Base-by-base conservation (phyloP, 2,113 vertebrate genomes). In the Saccopteryx bilineata region DNA sequence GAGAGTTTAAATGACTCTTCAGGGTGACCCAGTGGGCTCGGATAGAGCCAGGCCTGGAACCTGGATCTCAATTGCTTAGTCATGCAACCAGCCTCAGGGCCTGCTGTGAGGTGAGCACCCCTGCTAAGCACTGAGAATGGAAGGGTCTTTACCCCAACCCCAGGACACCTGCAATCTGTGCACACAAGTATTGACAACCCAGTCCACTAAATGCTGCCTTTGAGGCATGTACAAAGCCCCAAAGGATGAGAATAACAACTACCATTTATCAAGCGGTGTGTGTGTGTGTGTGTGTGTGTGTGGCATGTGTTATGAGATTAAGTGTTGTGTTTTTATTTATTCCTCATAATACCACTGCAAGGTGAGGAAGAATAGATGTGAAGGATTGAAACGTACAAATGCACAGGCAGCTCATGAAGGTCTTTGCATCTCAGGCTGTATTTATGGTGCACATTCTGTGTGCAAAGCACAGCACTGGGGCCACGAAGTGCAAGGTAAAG, bases 301-400 rank as follows among this genome's bases (percentile, higher is more conserved):
- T 65, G 18, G 39, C 31, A 74, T 26, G 21, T 65, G 66, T n/a
- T 63, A 31, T 21, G 58, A n/a, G 39, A 48, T 86, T 72, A 58
- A 76, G 26, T 24, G 19, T 17, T 52, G 60, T 75, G 9, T 84
- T 89, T 84, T 96, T 39, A 80, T 92, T 74, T 83, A 75, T 28
- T 72, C 78, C 54, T 80, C 33, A 52, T 6, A 8, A 9, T 39
- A 69, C 17, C 24, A 18, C 82, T 52, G 5, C 11, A 8, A 84
- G 66, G 50, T 54, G 5, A 91, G 58, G 46, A 90, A 90, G 68
- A 76, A 52, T 21, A 71, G 50, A 50, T 69, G 58, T 82, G 19
- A 93, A 58, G 69, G 66, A 68, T 1, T 54, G 52, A 86, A 61
- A 26, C 68, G 68, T 48, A 33, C 82, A 72, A 58, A 65, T 11